Conservation (phyloP, 2,888 invertebrate species). For the Villa cingulata region DNA sequence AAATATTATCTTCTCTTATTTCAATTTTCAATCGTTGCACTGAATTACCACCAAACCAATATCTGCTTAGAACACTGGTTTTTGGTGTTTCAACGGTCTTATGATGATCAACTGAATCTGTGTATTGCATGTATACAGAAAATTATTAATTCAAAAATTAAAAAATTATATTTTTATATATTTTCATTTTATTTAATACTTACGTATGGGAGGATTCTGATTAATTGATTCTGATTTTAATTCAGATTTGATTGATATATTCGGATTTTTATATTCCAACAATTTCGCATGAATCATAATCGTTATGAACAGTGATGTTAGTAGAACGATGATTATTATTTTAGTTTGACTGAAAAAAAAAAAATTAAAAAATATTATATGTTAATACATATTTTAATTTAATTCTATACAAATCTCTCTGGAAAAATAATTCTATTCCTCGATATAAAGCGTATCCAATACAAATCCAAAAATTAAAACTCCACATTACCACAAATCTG, state of each 20-base stretch:
- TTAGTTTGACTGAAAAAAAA: background rate
- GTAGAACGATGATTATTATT: background rate
- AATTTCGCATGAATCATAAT: background rate
- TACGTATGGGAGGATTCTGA: no score
- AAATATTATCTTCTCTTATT: background rate
- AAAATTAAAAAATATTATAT: background rate
- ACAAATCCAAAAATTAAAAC: background rate
- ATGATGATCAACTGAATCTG: background rate
- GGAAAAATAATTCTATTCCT: background rate
- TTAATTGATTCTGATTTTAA: no score
- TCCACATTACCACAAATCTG: background rate
- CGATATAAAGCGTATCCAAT: background rate
- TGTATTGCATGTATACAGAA: no score
- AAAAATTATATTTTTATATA: background rate
- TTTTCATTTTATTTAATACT: no score
- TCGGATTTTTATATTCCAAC: no score
- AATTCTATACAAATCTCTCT: background rate
- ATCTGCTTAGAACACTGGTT: background rate
- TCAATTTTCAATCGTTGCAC: background rate
- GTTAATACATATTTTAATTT: background rate
- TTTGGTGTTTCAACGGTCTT: background rate
- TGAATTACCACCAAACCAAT: no score
- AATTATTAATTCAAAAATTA: no score
- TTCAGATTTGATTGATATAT: no score
- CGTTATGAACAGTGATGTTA: background rate